phyloP scores from a whole-genome alignment of 2,888 invertebrate species.

The Lycaena phlaeas region DNA sequence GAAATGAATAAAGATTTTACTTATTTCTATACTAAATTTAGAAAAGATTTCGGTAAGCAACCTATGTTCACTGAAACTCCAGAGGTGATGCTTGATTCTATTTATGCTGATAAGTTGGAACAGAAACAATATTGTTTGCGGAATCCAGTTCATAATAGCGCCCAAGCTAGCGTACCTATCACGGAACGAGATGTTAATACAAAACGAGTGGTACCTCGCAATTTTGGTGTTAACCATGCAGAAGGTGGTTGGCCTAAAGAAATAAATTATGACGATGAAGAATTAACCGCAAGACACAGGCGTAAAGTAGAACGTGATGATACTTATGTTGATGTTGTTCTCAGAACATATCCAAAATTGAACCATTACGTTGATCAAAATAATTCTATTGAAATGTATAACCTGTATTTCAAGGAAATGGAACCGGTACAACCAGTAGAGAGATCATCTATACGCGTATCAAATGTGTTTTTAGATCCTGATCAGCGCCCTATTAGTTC shows the following conservation, averaged over 20 bases:
- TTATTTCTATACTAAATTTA: constrained; percentile 46
- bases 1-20: constrained; percentile 15
- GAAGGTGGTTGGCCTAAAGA: constrained; percentile 91
- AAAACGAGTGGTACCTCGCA: constrained; percentile 52
- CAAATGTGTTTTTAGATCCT: constrained; percentile 76
- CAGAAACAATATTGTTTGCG: constrained; percentile 46
- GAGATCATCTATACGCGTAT: constrained; percentile 61
- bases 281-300: constrained; percentile 78
- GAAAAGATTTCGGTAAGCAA: constrained; percentile 55
- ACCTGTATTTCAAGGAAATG: constrained; percentile 77
- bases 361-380: constrained; percentile 79
- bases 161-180: constrained; percentile 39
- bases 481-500: constrained; percentile 59
- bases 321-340: constrained; percentile 75
- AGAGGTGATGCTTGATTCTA: constrained; percentile 36
- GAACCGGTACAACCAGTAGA: constrained; percentile 55
- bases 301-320: constrained; percentile 86
- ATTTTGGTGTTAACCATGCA: constrained; percentile 75
- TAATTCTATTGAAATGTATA: constrained; percentile 82
- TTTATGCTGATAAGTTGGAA: constrained; percentile 33
- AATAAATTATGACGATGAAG: constrained; percentile 72
- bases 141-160: constrained; percentile 53
- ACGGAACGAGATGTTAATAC: constrained; percentile 71
- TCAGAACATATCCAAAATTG: constrained; percentile 62
- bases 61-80: constrained; percentile 47